A percentile compares a stretch with the other conserved stretches of the same genome.
Evolutionary conservation across 1,140 invertebrate genomes (phyloP).

Genomic region (Aleiodes sp.): DNA sequence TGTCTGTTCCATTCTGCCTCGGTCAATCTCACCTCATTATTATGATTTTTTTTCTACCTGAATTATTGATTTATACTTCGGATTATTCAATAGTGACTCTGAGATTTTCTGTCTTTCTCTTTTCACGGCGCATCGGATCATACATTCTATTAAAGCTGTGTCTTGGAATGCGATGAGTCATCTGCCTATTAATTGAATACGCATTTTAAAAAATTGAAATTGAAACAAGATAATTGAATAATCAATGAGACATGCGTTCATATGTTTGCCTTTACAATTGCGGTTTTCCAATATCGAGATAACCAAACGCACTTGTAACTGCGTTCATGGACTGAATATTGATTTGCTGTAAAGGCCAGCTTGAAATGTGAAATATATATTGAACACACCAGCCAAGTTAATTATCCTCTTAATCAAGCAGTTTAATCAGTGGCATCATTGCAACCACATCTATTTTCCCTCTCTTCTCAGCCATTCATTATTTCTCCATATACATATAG

Average conservation of each 20-base stretch:
- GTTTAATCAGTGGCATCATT: conserved; percentile 43
- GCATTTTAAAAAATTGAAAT: no score
- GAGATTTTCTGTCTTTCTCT: not conserved
- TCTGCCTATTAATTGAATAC: no score
- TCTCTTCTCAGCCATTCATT: conserved; percentile 27
- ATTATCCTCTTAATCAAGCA: conserved; percentile 41
- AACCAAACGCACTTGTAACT: not conserved
- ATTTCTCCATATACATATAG: conserved; percentile 2
- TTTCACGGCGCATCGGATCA: not conserved
- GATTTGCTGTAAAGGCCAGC: conserved; percentile 6
- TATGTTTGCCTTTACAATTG: no score
- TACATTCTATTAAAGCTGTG: no score
- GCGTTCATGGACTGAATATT: not conserved
- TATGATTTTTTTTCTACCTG: not conserved
- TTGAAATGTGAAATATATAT: not conserved
- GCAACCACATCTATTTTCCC: conserved; percentile 36
- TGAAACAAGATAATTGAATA: no score
- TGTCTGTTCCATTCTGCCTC: not conserved
- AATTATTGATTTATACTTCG: no score
- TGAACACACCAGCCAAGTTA: conserved; percentile 26
- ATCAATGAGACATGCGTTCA: no score
- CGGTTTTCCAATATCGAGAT: no score
- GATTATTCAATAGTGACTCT: not conserved
- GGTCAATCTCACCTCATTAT: not conserved
- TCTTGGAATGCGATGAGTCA: no score